Evolutionary conservation across 1,140 invertebrate species (phyloP).

Genomic region (Eciton burchellii): DNA sequence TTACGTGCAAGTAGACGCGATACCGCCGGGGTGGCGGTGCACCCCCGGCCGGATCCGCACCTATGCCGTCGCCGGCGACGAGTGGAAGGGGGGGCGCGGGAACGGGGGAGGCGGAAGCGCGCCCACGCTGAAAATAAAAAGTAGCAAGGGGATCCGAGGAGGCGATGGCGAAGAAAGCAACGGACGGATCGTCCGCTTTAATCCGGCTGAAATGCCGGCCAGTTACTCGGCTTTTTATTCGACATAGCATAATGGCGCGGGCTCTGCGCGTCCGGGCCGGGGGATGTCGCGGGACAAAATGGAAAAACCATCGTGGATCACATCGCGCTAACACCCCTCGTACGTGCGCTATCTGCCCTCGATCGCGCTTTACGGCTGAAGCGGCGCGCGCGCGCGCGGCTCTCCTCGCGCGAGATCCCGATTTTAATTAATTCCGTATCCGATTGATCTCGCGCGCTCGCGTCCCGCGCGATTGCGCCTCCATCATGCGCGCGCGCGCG

Average conservation of each 20-base stretch:
- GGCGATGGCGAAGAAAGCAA: conserved; percentile 46
- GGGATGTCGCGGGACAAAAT: conserved; percentile 14
- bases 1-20: conserved; percentile 38
- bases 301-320: conserved; percentile 22
- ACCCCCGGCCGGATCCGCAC: conserved; percentile 1
- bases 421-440: conserved; percentile 30
- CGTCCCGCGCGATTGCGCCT: no score
- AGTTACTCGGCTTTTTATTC: conserved; percentile 74
- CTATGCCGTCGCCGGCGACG: background rate
- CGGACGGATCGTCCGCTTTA: conserved; percentile 64
- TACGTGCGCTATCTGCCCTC: conserved; percentile 34
- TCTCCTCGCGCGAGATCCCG: background rate
- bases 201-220: conserved; percentile 73
- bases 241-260: conserved; percentile 71
- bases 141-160: conserved; percentile 37
- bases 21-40: background rate
- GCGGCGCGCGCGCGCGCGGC: no score
- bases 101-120: conserved; percentile 33
- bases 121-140: conserved; percentile 32
- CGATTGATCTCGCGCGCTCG: background rate
- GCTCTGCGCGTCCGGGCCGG: no score
- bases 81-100: background rate
- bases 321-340: background rate
- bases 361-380: background rate
- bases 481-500: no score